Evolutionary conservation across 2,113 vertebrate genomes (phyloP), one percentile per base, ranked within the genome.

Genomic region (Prionailurus bengalensis): DNA sequence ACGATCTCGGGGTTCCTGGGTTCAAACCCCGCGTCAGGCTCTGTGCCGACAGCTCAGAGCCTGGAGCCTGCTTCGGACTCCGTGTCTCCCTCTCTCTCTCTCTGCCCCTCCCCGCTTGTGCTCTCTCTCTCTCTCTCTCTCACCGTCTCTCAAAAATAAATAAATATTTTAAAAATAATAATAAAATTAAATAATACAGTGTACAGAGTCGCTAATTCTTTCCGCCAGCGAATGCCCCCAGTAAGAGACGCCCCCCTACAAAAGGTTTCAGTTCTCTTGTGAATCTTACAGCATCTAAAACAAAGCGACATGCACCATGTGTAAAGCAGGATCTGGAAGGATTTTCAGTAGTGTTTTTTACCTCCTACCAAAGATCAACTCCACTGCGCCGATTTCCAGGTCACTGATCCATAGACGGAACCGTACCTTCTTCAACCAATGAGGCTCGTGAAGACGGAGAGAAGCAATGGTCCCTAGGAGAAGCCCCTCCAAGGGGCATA

Each of bases 291-390:
- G 71, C n/a, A 36, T 65, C 58, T 83, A 51, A 63, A 27, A 71
- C 70, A 65, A 81, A 96, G 36, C 83, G 89, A 80, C 33, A 25
- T 1, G 1, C 9, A 76, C 51, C 31, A 21, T 76, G 92, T n/a
- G 66, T 19, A 89, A 95, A 90, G 23, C 68, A 88, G 45, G 7
- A 79, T 42, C 96, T 90, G 39, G 65, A 70, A 94, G 29, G 65
- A 33, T 15, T 88, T 31, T 84, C 45, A 33, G 10, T 1, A n/a
- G 33, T 81, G 58, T 79, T 86, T 86, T 97, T 89, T 45, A 73
- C 53, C 51, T 86, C 88, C 53, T 5, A 79, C 39, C 76, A 95
- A 95, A 96, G 70, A 94, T 48, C 63, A 89, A 19, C 70, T 92
- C 58, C 21, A 42, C 23, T 25, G 23, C 25, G 53, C 76, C 66